Conservation (phyloP, 2,113 vertebrate species). For the Mastomys coucha region DNA sequence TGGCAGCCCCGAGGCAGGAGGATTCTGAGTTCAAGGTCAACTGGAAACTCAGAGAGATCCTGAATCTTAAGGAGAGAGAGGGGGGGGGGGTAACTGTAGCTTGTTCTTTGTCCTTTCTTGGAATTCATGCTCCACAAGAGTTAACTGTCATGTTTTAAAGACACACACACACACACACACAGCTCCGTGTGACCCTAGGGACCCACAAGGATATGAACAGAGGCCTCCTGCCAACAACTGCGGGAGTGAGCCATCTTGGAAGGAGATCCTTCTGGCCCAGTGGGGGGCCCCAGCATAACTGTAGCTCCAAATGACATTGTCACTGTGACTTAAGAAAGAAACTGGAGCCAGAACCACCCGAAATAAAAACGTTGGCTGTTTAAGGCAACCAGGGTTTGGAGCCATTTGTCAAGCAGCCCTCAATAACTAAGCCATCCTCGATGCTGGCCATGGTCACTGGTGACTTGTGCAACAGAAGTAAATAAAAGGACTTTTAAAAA, state of each 20-base stretch:
- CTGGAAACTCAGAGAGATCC: background rate
- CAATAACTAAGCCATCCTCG: background rate
- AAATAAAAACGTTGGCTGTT: background rate
- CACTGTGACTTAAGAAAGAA: background rate
- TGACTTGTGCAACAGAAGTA: background rate
- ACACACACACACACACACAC: background rate
- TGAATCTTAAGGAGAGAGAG: too few species aligned
- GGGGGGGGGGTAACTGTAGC: too few species aligned
- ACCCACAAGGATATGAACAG: background rate
- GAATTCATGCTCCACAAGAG: background rate
- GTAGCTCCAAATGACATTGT: background rate
- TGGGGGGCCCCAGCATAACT: background rate
- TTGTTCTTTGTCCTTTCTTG: conserved; percentile 16
- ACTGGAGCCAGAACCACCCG: background rate
- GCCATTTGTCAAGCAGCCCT: background rate
- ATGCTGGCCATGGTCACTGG: background rate
- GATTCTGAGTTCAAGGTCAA: background rate
- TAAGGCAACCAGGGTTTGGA: background rate
- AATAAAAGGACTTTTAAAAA: background rate
- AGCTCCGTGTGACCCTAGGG: background rate
- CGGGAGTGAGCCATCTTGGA: background rate
- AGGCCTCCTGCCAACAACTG: background rate
- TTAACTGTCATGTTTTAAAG: background rate
- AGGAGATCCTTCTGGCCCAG: background rate
- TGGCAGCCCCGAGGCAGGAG: background rate